These are phyloP conservation scores for Staurois parvus DNA, from an alignment of 2,797 vertebrate genomes.

Conservation along the genomic window DNA sequence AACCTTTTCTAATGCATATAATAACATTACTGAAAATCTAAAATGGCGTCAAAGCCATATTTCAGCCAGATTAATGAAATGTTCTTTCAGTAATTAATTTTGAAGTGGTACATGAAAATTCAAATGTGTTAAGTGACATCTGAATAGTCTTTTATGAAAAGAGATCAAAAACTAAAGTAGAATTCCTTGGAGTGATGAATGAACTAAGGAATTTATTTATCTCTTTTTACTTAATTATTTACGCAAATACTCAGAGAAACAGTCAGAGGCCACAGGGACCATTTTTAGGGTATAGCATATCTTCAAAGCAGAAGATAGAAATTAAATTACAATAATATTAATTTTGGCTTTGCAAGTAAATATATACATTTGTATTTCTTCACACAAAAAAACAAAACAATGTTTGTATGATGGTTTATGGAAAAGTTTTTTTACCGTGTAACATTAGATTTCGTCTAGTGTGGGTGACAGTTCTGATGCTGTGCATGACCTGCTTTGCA, in stretches of 20 bases:
- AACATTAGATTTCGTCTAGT: neutral
- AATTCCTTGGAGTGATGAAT: conserved; percentile 17
- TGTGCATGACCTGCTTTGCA: too few species aligned
- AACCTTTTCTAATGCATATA: too few species aligned
- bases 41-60: neutral
- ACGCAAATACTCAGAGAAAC: conserved; percentile 3
- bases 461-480: too few species aligned
- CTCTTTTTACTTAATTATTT: conserved; percentile 23
- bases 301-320: conserved; percentile 27
- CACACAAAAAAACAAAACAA: neutral
- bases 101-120: conserved; percentile 15
- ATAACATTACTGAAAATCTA: neutral
- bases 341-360: neutral
- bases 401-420: neutral
- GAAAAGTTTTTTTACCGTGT: neutral
- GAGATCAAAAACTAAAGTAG: conserved; percentile 34
- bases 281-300: conserved; percentile 25
- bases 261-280: conserved; percentile 26
- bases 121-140: conserved; percentile 6
- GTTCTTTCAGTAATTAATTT: conserved; percentile 10
- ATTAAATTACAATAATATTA: conserved; percentile 14
- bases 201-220: neutral
- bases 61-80: neutral
- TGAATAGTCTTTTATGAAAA: neutral
- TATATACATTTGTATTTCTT: too few species aligned